Evolutionary conservation across 2,797 vertebrate genomes (phyloP).

Genomic region (Corythornis leucogaster): DNA sequence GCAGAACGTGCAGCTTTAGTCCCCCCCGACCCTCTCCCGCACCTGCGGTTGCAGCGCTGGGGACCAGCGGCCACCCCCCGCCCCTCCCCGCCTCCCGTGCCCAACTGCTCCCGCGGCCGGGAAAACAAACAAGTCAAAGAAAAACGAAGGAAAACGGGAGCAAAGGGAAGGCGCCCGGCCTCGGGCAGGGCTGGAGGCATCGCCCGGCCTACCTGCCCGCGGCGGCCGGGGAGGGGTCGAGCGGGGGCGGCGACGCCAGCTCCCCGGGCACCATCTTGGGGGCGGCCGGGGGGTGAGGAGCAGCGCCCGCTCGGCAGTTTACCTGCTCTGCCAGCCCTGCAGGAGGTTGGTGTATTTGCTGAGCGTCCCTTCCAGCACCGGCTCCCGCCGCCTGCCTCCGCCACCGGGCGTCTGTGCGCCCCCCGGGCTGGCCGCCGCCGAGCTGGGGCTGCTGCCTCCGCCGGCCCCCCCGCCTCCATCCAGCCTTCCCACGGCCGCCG

Average conservation of each 20-base stretch:
- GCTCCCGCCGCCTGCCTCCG: slow-evolving; percentile 66
- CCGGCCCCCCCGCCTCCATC: slow-evolving; percentile 59
- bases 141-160: background rate
- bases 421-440: slow-evolving; percentile 71
- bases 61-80: background rate
- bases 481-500: slow-evolving; percentile 48
- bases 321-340: slow-evolving; percentile 99
- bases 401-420: slow-evolving; percentile 67
- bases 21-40: background rate
- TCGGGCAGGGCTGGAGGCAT: background rate
- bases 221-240: background rate
- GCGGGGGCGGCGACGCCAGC: background rate
- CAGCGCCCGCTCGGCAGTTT: slow-evolving; percentile 1
- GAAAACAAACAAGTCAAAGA: background rate
- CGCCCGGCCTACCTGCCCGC: background rate
- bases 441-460: slow-evolving; percentile 71
- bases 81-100: background rate
- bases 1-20: background rate
- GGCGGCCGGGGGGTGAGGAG: background rate
- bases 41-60: background rate
- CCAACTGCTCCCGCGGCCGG: background rate
- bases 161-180: background rate
- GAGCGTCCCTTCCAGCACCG: slow-evolving; percentile 90
- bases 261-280: slow-evolving; percentile 54
- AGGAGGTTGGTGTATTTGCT: slow-evolving; percentile 98